Evolutionary conservation across 37 sponge, comb jelly and placozoan genomes (phyloP).

Genomic region (Aphrocallistes beatrix): DNA sequence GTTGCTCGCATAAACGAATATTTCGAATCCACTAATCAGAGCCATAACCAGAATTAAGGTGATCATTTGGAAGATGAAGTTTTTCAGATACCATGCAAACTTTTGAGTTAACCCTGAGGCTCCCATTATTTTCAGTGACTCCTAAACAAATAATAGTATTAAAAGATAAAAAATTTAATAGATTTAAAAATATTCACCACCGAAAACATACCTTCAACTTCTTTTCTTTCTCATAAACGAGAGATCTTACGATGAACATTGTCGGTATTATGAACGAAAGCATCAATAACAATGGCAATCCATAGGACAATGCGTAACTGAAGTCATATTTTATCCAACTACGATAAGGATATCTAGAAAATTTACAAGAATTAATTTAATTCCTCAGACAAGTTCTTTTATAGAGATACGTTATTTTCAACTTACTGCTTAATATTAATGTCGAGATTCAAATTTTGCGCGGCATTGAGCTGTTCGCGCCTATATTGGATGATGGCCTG

Average conservation of each 20-base stretch:
- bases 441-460: neutral
- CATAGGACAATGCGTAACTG: neutral
- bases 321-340: neutral
- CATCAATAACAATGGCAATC: constrained; percentile 3
- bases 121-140: constrained; percentile 96
- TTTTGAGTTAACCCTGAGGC: constrained; percentile 41
- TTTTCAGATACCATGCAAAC: constrained; percentile 74
- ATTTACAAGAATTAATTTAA: neutral
- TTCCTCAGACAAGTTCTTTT: neutral
- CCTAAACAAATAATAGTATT: constrained; percentile 30
- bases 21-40: neutral
- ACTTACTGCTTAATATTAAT: neutral
- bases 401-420: no score
- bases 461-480: neutral
- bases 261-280: constrained; percentile 1
- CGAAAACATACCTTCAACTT: neutral
- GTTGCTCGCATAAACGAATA: neutral
- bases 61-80: constrained; percentile 64
- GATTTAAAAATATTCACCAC: neutral
- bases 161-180: neutral
- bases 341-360: neutral
- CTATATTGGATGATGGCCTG: neutral
- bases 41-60: constrained; percentile 21
- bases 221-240: constrained; percentile 16
- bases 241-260: constrained; percentile 1